Evolutionary conservation across 64 coral and sea anemone species (phyloP), one percentile per base, ranked within the genome.

Genomic region (Pocillopora verrucosa): DNA sequence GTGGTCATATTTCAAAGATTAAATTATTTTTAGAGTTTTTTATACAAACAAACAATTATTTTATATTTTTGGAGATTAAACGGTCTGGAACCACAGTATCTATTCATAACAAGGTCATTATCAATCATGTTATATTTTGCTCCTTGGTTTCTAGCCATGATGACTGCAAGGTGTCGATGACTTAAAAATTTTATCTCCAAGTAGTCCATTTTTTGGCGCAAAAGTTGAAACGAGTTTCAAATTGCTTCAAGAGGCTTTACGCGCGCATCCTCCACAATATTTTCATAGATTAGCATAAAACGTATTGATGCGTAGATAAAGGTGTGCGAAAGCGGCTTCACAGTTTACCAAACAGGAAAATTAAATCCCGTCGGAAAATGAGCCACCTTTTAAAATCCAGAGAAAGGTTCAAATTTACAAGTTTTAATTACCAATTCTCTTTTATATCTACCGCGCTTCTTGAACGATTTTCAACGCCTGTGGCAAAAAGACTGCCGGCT

Each of bases 381-480:
- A 13, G 15, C 14, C n/a, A 3, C 25, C 10, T 20, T 79, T 25
- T 38, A 83, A 65, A 67, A 65, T 9, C 15, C 19, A 9, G 34
- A 2, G 67, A 83, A 38, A 38, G 35, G 17, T 65, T 62, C 17
- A 51, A 67, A 83, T 83, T 83, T 13, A 37, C 35, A 83, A 67
- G 61, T 83, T 83, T 80, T 80, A 62, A 80, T 80, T 61, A 80
- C 25, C 34, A 22, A 36, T 36, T 80, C 30, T 83, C 60, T 61
- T 83, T 83, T 68, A 83, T 65, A 83, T 83, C 80, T 67, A n/a
- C 80, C 80, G 80, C 61, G 5, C 64, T 60, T 79, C 22, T 56
- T 20, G 14, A 11, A 60, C 20, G 3, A 37, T 51, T 63, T 65
- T 67, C 16, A 83, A 17, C 61, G 60, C 60, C 80, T 62, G 13